Percentiles rank a stretch among this genome's conserved stretches.
Conservation (phyloP, 35 echinoderm and acorn worm genomes). For the Acanthaster planci region DNA sequence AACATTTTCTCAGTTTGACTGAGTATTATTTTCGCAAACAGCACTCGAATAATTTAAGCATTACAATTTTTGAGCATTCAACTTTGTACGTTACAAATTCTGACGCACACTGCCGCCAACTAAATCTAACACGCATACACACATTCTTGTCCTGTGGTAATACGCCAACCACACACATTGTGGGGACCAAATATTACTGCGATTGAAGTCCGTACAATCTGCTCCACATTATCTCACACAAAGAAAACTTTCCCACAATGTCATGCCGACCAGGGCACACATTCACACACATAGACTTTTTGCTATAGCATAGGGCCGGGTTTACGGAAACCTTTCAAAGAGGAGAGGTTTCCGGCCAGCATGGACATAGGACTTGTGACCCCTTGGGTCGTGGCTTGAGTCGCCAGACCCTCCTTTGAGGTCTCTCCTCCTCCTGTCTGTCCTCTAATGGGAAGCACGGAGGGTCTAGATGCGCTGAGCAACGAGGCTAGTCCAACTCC, state of each 20-base stretch:
- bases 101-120: no score
- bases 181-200: no score
- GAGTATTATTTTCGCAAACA: neutral
- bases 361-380: neutral
- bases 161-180: no score
- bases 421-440: neutral
- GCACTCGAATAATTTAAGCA: no score
- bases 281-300: neutral
- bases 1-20: constrained; percentile 13
- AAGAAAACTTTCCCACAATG: no score
- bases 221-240: no score
- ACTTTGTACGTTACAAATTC: no score
- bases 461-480: neutral
- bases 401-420: neutral
- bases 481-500: neutral
- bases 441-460: neutral
- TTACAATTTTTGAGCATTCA: no score
- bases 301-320: constrained; percentile 8
- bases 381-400: neutral
- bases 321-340: constrained; percentile 1
- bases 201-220: no score
- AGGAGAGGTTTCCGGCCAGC: neutral
- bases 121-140: no score
- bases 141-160: no score
- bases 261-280: no score